phyloP scores from a whole-genome alignment of 2,113 vertebrate genomes.

The Myotis brandtii region DNA sequence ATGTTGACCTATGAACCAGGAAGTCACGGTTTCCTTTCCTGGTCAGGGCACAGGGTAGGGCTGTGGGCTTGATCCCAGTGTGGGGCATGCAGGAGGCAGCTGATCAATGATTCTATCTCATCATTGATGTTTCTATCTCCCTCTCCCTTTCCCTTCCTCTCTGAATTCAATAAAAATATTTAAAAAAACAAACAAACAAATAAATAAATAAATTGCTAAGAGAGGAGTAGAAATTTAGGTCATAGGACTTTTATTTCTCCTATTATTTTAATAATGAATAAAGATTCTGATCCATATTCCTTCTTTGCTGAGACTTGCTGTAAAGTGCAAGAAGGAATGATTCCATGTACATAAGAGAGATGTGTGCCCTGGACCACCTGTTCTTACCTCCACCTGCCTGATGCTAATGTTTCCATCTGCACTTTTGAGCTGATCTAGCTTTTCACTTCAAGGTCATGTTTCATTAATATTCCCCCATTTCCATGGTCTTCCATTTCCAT shows the following conservation, averaged over 20 bases:
- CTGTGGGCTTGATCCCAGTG: no score
- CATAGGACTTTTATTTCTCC: neutral
- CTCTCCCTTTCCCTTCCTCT: no score
- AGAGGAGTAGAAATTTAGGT: neutral
- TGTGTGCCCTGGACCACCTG: neutral
- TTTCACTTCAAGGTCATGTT: neutral
- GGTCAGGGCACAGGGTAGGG: no score
- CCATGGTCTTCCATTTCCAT: neutral
- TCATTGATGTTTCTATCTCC: no score
- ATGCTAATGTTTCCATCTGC: neutral
- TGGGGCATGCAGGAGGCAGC: no score
- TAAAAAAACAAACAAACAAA: no score
- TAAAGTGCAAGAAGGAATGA: neutral
- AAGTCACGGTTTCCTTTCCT: no score
- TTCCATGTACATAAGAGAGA: neutral
- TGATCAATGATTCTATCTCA: no score
- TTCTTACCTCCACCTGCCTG: neutral
- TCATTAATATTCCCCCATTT: neutral
- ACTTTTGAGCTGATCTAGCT: neutral
- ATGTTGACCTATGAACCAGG: no score
- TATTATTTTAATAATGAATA: conserved; percentile 41
- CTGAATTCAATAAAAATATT: no score
- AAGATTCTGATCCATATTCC: neutral
- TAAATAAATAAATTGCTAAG: neutral
- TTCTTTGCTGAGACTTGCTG: neutral